A percentile compares a stretch with the other conserved stretches of the same genome.
These are phyloP conservation scores for Penaeus vannamei DNA, from an alignment of 1,140 invertebrate species.

Conservation along the genomic window DNA sequence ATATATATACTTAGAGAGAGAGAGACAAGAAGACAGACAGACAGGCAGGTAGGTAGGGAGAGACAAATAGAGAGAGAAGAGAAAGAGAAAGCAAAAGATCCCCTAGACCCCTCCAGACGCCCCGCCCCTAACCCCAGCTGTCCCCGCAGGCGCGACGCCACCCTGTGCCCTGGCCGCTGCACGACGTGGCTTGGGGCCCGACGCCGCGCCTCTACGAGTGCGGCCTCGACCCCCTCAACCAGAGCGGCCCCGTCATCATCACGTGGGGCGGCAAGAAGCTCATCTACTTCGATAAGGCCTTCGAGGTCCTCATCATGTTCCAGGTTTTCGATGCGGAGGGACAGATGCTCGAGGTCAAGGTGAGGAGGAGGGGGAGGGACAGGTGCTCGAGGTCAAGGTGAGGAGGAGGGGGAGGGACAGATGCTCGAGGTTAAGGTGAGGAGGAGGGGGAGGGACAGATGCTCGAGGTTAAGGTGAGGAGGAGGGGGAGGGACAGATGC, in stretches of 20 bases:
- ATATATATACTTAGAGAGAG: no score
- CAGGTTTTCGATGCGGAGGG: constrained; percentile 69
- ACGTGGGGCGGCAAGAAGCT: constrained; percentile 70
- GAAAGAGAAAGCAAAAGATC: no score
- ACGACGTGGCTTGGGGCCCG: constrained; percentile 71
- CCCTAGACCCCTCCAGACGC: no score
- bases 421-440: no score
- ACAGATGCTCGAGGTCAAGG: constrained; percentile 69
- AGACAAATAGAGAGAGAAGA: no score
- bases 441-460: no score
- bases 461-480: no score
- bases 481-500: no score
- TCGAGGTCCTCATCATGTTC: constrained; percentile 70
- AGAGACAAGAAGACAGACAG: no score
- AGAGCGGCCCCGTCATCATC: constrained; percentile 69
- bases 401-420: no score
- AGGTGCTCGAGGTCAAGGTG: background rate
- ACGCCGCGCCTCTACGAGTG: constrained; percentile 71
- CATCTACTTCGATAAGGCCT: constrained; percentile 69
- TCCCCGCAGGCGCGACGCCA: constrained; percentile 50
- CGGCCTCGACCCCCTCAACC: constrained; percentile 70
- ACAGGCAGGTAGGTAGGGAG: no score
- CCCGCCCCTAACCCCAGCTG: no score
- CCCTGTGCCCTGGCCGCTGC: constrained; percentile 69
- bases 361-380: background rate